Evolutionary conservation across 2,113 vertebrate genomes (phyloP).

Genomic region (Pluvialis apricaria): DNA sequence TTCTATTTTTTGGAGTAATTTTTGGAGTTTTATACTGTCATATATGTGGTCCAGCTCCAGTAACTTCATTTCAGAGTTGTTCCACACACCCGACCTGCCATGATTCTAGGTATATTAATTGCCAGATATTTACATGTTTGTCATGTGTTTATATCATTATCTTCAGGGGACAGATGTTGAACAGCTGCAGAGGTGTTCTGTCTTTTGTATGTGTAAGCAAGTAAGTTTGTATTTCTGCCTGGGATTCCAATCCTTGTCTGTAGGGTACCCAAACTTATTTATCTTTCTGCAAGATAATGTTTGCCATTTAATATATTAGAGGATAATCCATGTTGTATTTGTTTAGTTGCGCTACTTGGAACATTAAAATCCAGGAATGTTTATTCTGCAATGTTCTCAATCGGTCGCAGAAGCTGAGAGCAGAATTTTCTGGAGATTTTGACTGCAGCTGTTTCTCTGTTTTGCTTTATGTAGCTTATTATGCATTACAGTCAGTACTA

Average conservation of each 20-base stretch:
- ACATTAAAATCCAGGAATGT: not conserved
- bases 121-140: not conserved
- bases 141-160: not conserved
- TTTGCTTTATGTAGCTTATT: not conserved
- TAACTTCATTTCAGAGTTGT: not conserved
- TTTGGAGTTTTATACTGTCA: not conserved
- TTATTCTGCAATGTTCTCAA: not conserved
- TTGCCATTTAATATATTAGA: not conserved
- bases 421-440: slow-evolving; percentile 15
- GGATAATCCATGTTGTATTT: not conserved
- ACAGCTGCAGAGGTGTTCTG: not conserved
- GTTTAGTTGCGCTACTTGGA: not conserved
- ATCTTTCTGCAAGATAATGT: not conserved
- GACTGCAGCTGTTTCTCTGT: not conserved
- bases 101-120: not conserved
- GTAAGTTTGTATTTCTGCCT: not conserved
- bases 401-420: not conserved
- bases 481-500: not conserved
- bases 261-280: not conserved
- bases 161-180: not conserved
- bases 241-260: not conserved
- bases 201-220: not conserved
- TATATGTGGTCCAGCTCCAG: not conserved
- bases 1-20: not conserved
- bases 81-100: too few species aligned